phyloP scores from a whole-genome alignment of 2,113 vertebrate genomes.

The Trichechus manatus region DNA sequence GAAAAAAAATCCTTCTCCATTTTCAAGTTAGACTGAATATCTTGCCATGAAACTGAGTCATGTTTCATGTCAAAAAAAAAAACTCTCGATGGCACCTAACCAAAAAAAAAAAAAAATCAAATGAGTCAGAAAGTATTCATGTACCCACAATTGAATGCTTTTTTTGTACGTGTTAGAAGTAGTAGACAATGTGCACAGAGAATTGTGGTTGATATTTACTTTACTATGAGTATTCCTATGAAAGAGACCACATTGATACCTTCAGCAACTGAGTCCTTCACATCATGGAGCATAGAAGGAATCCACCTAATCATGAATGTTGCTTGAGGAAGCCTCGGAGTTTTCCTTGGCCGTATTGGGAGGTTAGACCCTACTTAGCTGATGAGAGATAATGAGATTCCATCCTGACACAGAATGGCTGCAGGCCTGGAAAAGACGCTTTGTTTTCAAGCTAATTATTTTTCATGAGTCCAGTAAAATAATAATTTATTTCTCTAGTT shows the following conservation, averaged over 20 bases:
- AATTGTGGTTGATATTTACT: not conserved
- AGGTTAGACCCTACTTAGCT: not conserved
- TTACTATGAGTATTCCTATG: not conserved
- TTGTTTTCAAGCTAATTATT: constrained; percentile 56
- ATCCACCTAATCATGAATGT: fast-evolving
- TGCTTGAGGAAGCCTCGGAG: not conserved
- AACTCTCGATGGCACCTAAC: no score
- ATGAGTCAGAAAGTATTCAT: constrained; percentile 15
- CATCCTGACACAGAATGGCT: not conserved
- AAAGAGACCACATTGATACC: not conserved
- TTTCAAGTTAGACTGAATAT: not conserved
- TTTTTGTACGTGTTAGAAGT: not conserved
- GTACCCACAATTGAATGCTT: not conserved
- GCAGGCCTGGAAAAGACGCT: not conserved
- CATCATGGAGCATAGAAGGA: not conserved
- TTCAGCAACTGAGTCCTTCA: not conserved
- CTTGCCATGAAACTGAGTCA: not conserved
- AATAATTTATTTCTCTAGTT: constrained; percentile 40
- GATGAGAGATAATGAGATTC: constrained; percentile 45
- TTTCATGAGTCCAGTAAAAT: constrained; percentile 24
- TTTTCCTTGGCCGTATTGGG: not conserved
- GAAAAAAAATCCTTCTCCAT: not conserved
- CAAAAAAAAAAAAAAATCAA: not conserved
- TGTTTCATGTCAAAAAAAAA: not conserved
- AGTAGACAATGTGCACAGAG: not conserved